Percentiles rank a stretch among this genome's conserved stretches.
Evolutionary conservation across 1,140 invertebrate genomes (phyloP).

Genomic region (Sminthurides bifidus): DNA sequence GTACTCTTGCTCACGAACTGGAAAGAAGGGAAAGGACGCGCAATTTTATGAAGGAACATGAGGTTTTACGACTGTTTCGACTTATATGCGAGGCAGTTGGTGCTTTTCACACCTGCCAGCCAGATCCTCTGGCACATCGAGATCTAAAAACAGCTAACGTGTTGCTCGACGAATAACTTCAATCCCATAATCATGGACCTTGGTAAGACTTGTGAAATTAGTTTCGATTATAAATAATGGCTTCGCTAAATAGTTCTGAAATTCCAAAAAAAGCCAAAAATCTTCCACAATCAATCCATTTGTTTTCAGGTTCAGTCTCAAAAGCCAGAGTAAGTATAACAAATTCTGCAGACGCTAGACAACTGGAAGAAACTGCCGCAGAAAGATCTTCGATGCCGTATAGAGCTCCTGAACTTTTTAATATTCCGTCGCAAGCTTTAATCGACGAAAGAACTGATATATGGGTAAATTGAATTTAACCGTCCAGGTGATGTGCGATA

Average conservation of each 20-base stretch:
- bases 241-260: no score
- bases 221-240: not conserved
- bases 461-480: constrained; percentile 55
- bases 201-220: constrained; percentile 39
- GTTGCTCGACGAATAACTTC: constrained; percentile 55
- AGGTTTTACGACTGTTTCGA: constrained; percentile 56
- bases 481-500: no score
- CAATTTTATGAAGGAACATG: constrained; percentile 50
- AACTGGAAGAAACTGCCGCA: constrained; percentile 65
- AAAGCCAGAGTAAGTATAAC: constrained; percentile 61
- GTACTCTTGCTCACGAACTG: constrained; percentile 61
- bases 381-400: constrained; percentile 80
- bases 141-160: constrained; percentile 78
- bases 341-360: constrained; percentile 55
- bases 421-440: constrained; percentile 63
- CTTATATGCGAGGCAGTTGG: constrained; percentile 62
- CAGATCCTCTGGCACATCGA: constrained; percentile 62
- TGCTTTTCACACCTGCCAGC: constrained; percentile 59
- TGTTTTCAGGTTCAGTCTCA: constrained; percentile 54
- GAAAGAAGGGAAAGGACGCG: constrained; percentile 45
- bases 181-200: constrained; percentile 72
- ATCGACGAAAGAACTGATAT: constrained; percentile 77
- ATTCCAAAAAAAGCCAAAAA: no score
- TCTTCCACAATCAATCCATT: not conserved
- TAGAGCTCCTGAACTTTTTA: constrained; percentile 74